A percentile compares a stretch with the other conserved stretches of the same genome.
phyloP scores from a whole-genome alignment of 2,113 vertebrate genomes.

The Formicarius rufipectus region DNA sequence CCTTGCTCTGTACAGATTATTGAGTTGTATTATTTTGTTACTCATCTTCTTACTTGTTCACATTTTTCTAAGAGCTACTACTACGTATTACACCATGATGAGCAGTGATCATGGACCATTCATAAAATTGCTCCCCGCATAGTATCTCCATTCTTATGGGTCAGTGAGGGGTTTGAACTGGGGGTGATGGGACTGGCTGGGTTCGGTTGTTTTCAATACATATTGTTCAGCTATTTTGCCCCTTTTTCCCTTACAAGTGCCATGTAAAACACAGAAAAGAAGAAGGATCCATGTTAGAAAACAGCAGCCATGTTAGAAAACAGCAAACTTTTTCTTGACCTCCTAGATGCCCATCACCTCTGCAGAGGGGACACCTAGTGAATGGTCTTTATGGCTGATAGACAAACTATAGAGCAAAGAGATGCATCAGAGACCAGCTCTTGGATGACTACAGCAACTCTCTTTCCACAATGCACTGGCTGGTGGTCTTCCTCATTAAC shows the following conservation, averaged over 20 bases:
- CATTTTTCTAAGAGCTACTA: not conserved
- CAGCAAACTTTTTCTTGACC: not conserved
- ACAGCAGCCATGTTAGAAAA: not conserved
- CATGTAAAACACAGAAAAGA: not conserved
- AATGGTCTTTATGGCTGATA: not conserved
- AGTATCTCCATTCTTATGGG: not conserved
- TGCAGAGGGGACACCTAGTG: not conserved
- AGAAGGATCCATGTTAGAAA: not conserved
- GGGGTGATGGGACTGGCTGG: not conserved
- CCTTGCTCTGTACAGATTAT: not conserved
- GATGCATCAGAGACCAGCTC: not conserved
- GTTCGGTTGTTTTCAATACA: not conserved
- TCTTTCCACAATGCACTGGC: not conserved
- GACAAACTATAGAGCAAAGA: not conserved
- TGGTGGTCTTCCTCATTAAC: not conserved
- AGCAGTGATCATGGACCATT: not conserved
- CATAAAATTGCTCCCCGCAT: not conserved
- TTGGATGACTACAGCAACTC: not conserved
- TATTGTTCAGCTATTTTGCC: not conserved
- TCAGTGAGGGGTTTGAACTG: not conserved
- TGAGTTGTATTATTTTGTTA: not conserved
- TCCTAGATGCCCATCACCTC: not conserved
- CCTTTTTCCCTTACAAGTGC: not conserved
- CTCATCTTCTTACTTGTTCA: not conserved
- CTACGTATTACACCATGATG: not conserved